Evolutionary conservation across 2,888 invertebrate species (phyloP), one percentile per base, ranked within the genome.

Genomic region (Biston stratarius): DNA sequence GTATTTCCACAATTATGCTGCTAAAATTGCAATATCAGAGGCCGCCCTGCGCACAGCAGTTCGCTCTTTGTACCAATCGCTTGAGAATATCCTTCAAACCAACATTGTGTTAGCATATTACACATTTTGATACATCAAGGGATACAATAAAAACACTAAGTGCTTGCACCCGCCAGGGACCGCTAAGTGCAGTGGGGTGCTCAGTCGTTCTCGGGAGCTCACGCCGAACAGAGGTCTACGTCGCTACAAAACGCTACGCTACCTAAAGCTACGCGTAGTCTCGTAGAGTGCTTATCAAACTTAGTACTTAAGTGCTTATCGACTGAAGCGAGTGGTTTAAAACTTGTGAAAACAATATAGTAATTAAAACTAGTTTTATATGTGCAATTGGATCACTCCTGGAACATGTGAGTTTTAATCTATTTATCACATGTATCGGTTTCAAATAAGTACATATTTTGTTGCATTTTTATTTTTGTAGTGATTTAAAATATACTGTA

Each of bases 131-230:
- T 49, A 59, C 49, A 59, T 59, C 49, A 49, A 52, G 47, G 45
- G 15, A 48, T 38, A 44, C 45, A 9, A 8, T 8, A 48, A 42
- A 49, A 40, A 40, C 49, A 60, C 56, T 45, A 59, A 53, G 59
- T 52, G 57, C 73, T 79, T 86, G 86, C 84, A 85, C 76, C 76
- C 71, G 76, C 70, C 72, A 74, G 73, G 73, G 73, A 75, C 74
- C 73, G 77, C 75, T 77, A 73, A 80, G 75, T 83, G 86, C 84
- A 83, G 78, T 75, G 70, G 74, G 73, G 72, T 71, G 78, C 81
- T 84, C 87, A 90, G 90, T 90, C 76, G 83, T 75, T 81, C 83
- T 77, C 85, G 82, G 82, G 85, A 80, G 67, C 73, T 78, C 82
- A 77, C 69, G 72, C 74, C 77, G 84, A 64, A 71, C 81, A 33